Conservation (phyloP, 2,113 vertebrate genomes). For the Neoarius graeffei region DNA sequence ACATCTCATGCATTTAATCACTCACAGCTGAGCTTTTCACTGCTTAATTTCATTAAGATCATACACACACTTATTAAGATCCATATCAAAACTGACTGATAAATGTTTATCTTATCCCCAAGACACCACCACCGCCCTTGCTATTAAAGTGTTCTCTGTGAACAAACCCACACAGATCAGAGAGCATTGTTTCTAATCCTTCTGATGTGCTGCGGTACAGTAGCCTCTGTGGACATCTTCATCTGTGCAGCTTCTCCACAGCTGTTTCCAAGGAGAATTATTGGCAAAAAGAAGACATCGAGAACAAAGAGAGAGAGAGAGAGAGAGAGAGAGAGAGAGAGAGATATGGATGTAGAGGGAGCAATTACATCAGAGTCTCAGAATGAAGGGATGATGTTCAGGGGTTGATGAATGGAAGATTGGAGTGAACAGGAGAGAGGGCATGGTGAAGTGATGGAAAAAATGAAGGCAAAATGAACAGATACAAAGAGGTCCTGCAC, state of each 20-base stretch:
- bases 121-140: constrained; percentile 1
- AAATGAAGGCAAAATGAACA: constrained; percentile 37
- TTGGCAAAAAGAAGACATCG: constrained; percentile 29
- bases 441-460: constrained; percentile 28
- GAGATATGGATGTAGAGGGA: constrained; percentile 44
- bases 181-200: constrained; percentile 22
- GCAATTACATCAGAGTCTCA: constrained; percentile 31
- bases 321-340: background rate
- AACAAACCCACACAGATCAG: constrained; percentile 33
- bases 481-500: constrained; percentile 21
- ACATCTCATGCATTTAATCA: constrained; percentile 46
- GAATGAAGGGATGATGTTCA: constrained; percentile 35
- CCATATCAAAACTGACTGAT: constrained; percentile 26
- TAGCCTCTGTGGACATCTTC: constrained; percentile 30
- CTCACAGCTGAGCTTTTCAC: constrained; percentile 33
- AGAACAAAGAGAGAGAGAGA: background rate
- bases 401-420: constrained; percentile 47
- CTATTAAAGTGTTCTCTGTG: constrained; percentile 1
- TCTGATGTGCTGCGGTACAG: constrained; percentile 14
- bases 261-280: constrained; percentile 62
- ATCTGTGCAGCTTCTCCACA: constrained; percentile 32
- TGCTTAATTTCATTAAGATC: constrained; percentile 45
- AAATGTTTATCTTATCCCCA: constrained; percentile 40
- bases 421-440: constrained; percentile 23
- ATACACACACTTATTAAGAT: constrained; percentile 39